A percentile compares a stretch with the other conserved stretches of the same genome.
These are phyloP conservation scores for Trachelus tabidus DNA, from an alignment of 2,888 invertebrate genomes.

Conservation along the genomic window DNA sequence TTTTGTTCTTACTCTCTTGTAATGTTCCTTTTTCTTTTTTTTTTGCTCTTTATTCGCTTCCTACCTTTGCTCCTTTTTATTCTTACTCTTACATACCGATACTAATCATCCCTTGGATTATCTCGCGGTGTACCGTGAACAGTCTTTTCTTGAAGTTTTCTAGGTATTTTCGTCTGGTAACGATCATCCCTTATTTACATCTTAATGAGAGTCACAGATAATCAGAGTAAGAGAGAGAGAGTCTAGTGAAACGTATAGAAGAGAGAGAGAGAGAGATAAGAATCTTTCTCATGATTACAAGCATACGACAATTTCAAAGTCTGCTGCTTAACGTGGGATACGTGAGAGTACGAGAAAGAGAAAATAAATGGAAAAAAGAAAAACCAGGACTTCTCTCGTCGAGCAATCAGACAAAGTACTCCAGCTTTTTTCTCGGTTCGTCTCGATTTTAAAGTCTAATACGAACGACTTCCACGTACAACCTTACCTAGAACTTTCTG, in stretches of 20 bases:
- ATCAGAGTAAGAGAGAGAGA: not conserved
- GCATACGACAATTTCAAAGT: not conserved
- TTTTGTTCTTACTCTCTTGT: not conserved
- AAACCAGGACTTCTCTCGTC: slow-evolving; percentile 7
- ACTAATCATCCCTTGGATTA: not conserved
- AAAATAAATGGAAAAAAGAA: slow-evolving; percentile 8
- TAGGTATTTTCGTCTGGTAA: not conserved
- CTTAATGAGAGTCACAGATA: not conserved
- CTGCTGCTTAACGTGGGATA: not conserved
- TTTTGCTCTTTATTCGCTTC: not conserved
- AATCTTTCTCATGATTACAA: not conserved
- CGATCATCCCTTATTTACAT: not conserved
- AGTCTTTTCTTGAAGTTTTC: not conserved
- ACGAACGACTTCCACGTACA: slow-evolving; percentile 16
- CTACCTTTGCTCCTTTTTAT: not conserved
- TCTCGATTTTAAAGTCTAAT: slow-evolving; percentile 17
- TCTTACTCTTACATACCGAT: not conserved
- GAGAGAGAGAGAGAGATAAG: not conserved
- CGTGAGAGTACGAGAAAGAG: not conserved
- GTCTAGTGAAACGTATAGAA: no score
- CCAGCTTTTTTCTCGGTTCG: slow-evolving; percentile 9
- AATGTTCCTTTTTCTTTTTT: not conserved
- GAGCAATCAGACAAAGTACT: slow-evolving; percentile 18
- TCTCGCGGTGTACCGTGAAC: not conserved
- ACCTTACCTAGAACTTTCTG: not conserved